Percentiles rank a stretch among this genome's conserved stretches.
Conservation (phyloP, 92 coral and sea anemone species). For the Porites cylindrica region DNA sequence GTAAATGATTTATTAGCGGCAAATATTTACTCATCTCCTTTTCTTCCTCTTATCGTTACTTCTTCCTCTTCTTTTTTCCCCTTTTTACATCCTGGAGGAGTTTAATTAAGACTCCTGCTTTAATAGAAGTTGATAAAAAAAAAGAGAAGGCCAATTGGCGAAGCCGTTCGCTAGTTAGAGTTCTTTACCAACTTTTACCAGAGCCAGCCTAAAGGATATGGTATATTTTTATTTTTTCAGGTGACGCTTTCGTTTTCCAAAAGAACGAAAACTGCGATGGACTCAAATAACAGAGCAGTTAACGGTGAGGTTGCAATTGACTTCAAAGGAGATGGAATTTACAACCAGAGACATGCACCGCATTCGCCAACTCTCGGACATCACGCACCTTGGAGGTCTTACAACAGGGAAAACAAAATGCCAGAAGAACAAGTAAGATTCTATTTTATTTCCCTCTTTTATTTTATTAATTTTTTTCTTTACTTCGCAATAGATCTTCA, state of each 20-base stretch:
- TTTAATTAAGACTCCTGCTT: too few species aligned
- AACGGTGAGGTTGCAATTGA: constrained; percentile 37
- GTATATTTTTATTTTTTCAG: not conserved
- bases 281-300: not conserved
- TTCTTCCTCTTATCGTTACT: too few species aligned
- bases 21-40: too few species aligned
- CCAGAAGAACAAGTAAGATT: not conserved
- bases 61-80: too few species aligned
- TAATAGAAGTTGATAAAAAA: too few species aligned
- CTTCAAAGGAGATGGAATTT: constrained; percentile 23
- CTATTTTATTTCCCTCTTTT: not conserved
- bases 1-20: too few species aligned
- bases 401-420: constrained; percentile 1
- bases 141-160: too few species aligned
- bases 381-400: not conserved
- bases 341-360: constrained; percentile 28
- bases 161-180: too few species aligned
- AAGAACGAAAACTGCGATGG: constrained; percentile 21
- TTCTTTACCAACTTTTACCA: too few species aligned
- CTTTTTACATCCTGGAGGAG: too few species aligned
- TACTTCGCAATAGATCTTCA: not conserved
- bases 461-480: not conserved
- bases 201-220: too few species aligned
- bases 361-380: constrained; percentile 44
- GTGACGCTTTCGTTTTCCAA: not conserved